Evolutionary conservation across 2,888 invertebrate species (phyloP), one percentile per base, ranked within the genome.

Genomic region (Hyles lineata): DNA sequence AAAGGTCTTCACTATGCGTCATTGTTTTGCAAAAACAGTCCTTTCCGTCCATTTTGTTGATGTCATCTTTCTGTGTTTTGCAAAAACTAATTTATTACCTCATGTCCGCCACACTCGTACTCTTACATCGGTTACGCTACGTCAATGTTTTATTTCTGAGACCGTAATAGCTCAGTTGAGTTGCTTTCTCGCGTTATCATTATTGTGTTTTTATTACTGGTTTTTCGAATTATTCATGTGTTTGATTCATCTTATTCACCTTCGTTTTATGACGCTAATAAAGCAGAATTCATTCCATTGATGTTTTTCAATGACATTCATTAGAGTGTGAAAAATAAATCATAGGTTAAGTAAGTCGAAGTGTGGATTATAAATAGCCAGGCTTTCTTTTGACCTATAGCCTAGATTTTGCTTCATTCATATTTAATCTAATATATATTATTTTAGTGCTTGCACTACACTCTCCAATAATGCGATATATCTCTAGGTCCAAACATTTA

Each of bases 161-260:
- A 55, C 55, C 17, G 35, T 67, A 67, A 4, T 67, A 67, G 43
- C 63, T 55, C 55, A 55, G 43, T 67, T 67, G n/a, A 32, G n/a
- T 62, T 67, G 21, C 63, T 67, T 67, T 43, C 62, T 32, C 63
- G 63, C 63, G 43, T 43, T 67, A 67, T 67, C 43, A 67, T 9
- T 43, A 67, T 43, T 67, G 43, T 32, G 62, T 67, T 67, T 67
- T 67, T 67, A 43, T 67, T 67, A 43, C 23, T 43, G 63, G 43
- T 15, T 43, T 43, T 43, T 67, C n/a, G 23, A n/a, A 43, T 67
- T 67, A 43, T 67, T 43, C 43, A 11, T 43, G 63, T 43, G 63
- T 43, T 67, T n/a, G 19, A 25, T 61, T 29, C 35, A 32, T 32
- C 32, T n/a, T 23, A 21, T 17, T 43, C 21, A 19, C 43, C 43